phyloP scores from a whole-genome alignment of 1,140 invertebrate genomes.

The Drosophila mayri region DNA sequence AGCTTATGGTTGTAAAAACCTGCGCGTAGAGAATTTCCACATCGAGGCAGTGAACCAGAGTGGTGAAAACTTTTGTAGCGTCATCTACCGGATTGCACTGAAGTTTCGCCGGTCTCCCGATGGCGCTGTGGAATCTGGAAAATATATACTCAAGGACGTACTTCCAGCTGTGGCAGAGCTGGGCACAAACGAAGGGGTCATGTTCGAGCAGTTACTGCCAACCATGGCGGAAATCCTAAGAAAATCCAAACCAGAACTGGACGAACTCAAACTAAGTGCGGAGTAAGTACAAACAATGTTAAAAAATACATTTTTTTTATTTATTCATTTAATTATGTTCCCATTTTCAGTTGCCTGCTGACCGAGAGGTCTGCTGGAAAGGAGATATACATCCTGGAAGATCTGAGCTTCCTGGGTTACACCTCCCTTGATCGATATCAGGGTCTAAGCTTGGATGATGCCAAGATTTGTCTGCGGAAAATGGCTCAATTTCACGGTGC shows the following conservation, averaged over 20 bases:
- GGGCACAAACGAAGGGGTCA: constrained; percentile 57
- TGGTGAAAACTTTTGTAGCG: constrained; percentile 72
- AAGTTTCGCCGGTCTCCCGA: constrained; percentile 38
- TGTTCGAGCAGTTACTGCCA: constrained; percentile 64
- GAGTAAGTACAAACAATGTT: constrained; percentile 37
- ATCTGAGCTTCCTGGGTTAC: constrained; percentile 56
- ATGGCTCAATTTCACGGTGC: constrained; percentile 71
- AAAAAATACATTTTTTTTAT: not conserved
- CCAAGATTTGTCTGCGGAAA: constrained; percentile 56
- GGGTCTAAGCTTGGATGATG: constrained; percentile 47
- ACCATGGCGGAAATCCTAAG: constrained; percentile 47
- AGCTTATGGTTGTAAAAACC: constrained; percentile 40
- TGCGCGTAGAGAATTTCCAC: constrained; percentile 44
- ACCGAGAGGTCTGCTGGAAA: constrained; percentile 31
- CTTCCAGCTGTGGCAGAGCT: constrained; percentile 47
- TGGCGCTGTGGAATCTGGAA: constrained; percentile 30
- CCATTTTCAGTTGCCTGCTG: constrained; percentile 38
- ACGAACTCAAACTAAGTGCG: constrained; percentile 52
- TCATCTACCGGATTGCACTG: constrained; percentile 60
- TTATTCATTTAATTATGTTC: not conserved
- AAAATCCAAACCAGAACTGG: not conserved
- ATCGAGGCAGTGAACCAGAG: constrained; percentile 37
- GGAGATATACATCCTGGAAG: constrained; percentile 69
- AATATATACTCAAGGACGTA: constrained; percentile 62
- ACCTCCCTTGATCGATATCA: constrained; percentile 31